phyloP scores from a whole-genome alignment of 2,113 vertebrate species.

The Neolamprologus sp. region DNA sequence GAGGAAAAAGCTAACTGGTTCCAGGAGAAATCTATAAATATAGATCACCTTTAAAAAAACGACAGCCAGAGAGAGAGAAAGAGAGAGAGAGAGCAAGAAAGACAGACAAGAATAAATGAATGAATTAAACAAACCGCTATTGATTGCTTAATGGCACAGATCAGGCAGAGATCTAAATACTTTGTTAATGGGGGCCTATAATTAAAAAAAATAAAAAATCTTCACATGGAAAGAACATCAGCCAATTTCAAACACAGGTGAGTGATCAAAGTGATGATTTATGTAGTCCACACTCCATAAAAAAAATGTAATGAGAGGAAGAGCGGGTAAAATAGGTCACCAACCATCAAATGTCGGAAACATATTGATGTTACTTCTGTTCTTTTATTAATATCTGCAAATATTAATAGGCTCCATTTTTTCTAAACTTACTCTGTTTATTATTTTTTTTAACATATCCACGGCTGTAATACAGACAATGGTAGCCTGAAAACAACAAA shows the following conservation, averaged over 20 bases:
- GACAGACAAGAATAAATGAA: constrained; percentile 30
- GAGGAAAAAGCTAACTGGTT: constrained; percentile 9
- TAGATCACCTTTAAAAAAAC: constrained; percentile 28
- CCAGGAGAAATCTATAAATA: constrained; percentile 52
- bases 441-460: neutral
- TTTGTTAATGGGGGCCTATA: constrained; percentile 47
- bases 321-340: neutral
- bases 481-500: neutral
- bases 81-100: neutral
- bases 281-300: neutral
- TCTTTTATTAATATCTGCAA: neutral
- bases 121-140: constrained; percentile 47
- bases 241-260: neutral
- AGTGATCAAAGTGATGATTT: neutral
- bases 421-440: neutral
- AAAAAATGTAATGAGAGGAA: neutral
- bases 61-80: neutral
- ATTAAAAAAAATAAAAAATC: constrained; percentile 21
- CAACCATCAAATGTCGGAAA: neutral
- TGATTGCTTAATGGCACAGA: constrained; percentile 53
- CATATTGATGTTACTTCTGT: neutral
- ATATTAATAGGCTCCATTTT: neutral
- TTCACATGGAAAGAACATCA: neutral
- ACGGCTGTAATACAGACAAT: neutral
- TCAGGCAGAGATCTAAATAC: constrained; percentile 51